Percentiles rank a stretch among this genome's conserved stretches.
These are phyloP conservation scores for Sciaenops ocellatus DNA, from an alignment of 2,797 vertebrate species.

Conservation along the genomic window DNA sequence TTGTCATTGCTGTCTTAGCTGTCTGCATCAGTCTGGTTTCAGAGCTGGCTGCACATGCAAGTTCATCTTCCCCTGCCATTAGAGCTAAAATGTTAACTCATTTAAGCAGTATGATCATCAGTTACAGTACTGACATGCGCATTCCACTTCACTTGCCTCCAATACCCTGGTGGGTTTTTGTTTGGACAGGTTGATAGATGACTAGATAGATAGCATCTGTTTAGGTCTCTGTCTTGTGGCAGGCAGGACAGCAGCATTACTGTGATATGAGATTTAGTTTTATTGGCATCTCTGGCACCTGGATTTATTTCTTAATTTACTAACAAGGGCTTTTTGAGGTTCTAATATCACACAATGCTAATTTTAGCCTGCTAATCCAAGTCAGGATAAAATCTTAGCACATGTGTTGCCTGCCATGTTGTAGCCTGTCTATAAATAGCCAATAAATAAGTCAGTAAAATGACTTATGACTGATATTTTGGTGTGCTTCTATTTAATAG, in stretches of 20 bases:
- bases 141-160: slow-evolving; percentile 69
- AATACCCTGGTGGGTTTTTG: slow-evolving; percentile 65
- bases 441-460: neutral
- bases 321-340: neutral
- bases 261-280: slow-evolving; percentile 44
- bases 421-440: neutral
- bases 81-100: slow-evolving; percentile 75
- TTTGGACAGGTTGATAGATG: slow-evolving; percentile 78
- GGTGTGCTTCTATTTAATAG: neutral
- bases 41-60: slow-evolving; percentile 57
- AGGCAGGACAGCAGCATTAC: slow-evolving; percentile 39
- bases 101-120: slow-evolving; percentile 77
- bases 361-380: neutral
- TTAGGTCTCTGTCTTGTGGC: slow-evolving; percentile 59
- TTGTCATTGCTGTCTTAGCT: slow-evolving; percentile 63
- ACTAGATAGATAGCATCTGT: slow-evolving; percentile 72
- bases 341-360: neutral
- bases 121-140: slow-evolving; percentile 68
- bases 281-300: slow-evolving; percentile 22
- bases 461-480: neutral
- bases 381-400: neutral
- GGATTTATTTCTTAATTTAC: slow-evolving; percentile 29
- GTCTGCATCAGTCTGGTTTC: slow-evolving; percentile 63
- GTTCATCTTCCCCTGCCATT: slow-evolving; percentile 73
- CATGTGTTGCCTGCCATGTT: neutral